These are phyloP conservation scores for Tromatobia lineatoria DNA, from an alignment of 2,888 invertebrate species.

Conservation along the genomic window DNA sequence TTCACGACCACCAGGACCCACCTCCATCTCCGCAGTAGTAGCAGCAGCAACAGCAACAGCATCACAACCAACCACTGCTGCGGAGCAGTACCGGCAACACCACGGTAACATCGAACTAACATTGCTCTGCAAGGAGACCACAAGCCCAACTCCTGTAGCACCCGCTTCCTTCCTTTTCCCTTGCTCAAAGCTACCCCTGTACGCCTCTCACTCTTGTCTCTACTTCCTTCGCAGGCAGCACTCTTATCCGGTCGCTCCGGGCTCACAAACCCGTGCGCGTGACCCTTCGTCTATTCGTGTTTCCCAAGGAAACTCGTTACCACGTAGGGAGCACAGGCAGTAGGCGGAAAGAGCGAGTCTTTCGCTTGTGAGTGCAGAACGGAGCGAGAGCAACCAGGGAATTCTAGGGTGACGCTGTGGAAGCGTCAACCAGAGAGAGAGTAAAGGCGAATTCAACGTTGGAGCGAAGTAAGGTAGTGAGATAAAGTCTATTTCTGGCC, in stretches of 20 bases:
- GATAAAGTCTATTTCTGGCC: not conserved
- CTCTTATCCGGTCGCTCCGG: slow-evolving; percentile 49
- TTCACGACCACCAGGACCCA: slow-evolving; percentile 61
- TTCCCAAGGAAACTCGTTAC: slow-evolving; percentile 68
- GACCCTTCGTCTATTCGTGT: slow-evolving; percentile 57
- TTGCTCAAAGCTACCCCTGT: not conserved
- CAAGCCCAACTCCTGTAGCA: slow-evolving; percentile 41
- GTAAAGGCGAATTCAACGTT: not conserved
- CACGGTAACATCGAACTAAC: slow-evolving; percentile 40
- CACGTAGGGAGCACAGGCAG: slow-evolving; percentile 35
- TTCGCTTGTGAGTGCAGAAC: slow-evolving; percentile 32
- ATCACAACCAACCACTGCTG: slow-evolving; percentile 30
- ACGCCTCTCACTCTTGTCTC: not conserved
- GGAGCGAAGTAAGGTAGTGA: not conserved
- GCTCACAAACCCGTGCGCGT: slow-evolving; percentile 59
- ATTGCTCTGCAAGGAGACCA: slow-evolving; percentile 27
- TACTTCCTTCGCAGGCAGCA: slow-evolving; percentile 52
- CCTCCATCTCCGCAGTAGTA: slow-evolving; percentile 38
- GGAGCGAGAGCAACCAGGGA: slow-evolving; percentile 36
- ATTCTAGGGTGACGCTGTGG: slow-evolving; percentile 11
- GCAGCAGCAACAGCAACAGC: slow-evolving; percentile 11
- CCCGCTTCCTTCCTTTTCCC: slow-evolving; percentile 41
- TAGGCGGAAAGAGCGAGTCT: slow-evolving; percentile 18
- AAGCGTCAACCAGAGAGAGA: slow-evolving; percentile 15
- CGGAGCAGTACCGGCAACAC: slow-evolving; percentile 14